Evolutionary conservation across 2,113 vertebrate species (phyloP).

Genomic region (Cariama cristata): DNA sequence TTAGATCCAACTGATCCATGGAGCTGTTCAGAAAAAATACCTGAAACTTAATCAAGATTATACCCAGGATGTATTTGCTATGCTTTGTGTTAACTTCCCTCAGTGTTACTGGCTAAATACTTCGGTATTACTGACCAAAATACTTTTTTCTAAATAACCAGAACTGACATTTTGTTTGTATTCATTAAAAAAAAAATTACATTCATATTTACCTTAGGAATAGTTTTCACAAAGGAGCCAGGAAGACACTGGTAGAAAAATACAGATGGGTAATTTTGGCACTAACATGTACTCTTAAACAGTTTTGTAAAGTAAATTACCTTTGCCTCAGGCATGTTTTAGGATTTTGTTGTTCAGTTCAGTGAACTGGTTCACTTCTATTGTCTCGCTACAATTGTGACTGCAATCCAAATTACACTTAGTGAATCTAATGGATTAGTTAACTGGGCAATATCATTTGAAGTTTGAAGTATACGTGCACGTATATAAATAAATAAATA

Average conservation of each 20-base stretch:
- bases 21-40: not conserved
- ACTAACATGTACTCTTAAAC: not conserved
- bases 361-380: conserved; percentile 27
- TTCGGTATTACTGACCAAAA: not conserved
- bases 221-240: not conserved
- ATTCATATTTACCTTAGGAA: not conserved
- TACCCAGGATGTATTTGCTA: not conserved
- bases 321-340: not conserved
- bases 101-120: not conserved
- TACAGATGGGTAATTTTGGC: not conserved
- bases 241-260: not conserved
- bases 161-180: not conserved
- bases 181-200: not conserved
- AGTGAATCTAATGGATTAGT: not conserved
- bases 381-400: conserved; percentile 2
- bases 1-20: not conserved
- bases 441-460: not conserved
- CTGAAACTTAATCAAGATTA: not conserved
- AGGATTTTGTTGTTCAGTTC: not conserved
- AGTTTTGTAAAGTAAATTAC: not conserved
- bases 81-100: not conserved
- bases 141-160: not conserved
- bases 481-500: not conserved
- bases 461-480: not conserved
- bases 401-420: conserved; percentile 1